A percentile compares a stretch with the other conserved stretches of the same genome.
Evolutionary conservation across 2,888 invertebrate genomes (phyloP).

Genomic region (Drymonia ruficornis): DNA sequence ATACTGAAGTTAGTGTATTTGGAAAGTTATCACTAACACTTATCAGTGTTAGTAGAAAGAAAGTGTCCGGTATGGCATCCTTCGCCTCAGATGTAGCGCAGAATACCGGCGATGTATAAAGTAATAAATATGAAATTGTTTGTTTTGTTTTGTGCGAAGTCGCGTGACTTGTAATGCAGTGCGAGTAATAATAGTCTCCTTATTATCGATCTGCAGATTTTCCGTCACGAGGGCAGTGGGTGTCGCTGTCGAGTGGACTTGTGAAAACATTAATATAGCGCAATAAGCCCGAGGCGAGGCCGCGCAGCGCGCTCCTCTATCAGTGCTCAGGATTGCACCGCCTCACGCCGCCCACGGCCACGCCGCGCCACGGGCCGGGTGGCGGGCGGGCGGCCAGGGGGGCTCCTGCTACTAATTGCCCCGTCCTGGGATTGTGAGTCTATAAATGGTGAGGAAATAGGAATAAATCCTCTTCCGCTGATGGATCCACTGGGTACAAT

Average conservation of each 20-base stretch:
- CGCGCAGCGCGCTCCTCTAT: constrained; percentile 16
- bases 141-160: too few species aligned
- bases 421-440: constrained; percentile 29
- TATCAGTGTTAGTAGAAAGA: too few species aligned
- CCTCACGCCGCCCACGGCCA: constrained; percentile 10
- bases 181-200: too few species aligned
- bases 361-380: background rate
- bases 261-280: constrained; percentile 8
- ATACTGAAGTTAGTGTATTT: too few species aligned
- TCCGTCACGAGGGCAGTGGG: background rate
- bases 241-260: background rate
- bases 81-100: too few species aligned
- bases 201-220: too few species aligned
- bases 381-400: constrained; percentile 1
- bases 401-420: constrained; percentile 36
- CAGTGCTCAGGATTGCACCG: constrained; percentile 17
- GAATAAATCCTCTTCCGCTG: constrained; percentile 8
- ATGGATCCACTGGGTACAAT: background rate
- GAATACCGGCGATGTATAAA: too few species aligned
- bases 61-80: too few species aligned
- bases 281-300: constrained; percentile 9
- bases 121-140: too few species aligned
- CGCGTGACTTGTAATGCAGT: too few species aligned
- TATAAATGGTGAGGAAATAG: constrained; percentile 37
- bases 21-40: too few species aligned